phyloP scores from a whole-genome alignment of 2,113 vertebrate genomes.

The Cyphomyrus discorhynchus region DNA sequence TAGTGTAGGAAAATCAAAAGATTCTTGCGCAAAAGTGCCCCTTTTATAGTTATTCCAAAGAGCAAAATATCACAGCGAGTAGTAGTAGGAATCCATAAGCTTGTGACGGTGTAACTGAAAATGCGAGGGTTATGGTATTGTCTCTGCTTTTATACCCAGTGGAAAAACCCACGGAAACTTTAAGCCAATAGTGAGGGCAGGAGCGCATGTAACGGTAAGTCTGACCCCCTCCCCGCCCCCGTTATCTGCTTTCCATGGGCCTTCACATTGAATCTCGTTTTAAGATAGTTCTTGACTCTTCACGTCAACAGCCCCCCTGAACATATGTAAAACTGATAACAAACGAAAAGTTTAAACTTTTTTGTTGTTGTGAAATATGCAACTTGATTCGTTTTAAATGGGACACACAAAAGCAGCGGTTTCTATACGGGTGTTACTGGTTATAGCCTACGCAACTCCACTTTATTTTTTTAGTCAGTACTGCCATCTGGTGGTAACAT shows the following conservation, averaged over 20 bases:
- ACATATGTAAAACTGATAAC: neutral
- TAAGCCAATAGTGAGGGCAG: slow-evolving; percentile 50
- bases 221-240: neutral
- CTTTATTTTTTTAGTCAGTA: neutral
- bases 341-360: neutral
- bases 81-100: slow-evolving; percentile 33
- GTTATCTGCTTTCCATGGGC: neutral
- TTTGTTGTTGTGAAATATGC: neutral
- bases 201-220: neutral
- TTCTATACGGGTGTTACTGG: neutral
- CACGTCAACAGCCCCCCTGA: neutral
- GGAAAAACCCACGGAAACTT: slow-evolving; percentile 29
- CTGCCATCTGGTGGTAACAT: slow-evolving; percentile 3
- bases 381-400: neutral
- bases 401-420: neutral
- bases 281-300: neutral
- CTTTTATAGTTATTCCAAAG: slow-evolving; percentile 39
- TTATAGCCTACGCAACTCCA: neutral
- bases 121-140: slow-evolving; percentile 24
- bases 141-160: slow-evolving; percentile 42
- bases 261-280: neutral
- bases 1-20: slow-evolving; percentile 1
- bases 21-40: neutral
- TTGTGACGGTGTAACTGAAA: slow-evolving; percentile 8
- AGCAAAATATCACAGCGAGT: neutral